Evolutionary conservation across 2,797 vertebrate genomes (phyloP).

Genomic region (Pelodytes ibericus): DNA sequence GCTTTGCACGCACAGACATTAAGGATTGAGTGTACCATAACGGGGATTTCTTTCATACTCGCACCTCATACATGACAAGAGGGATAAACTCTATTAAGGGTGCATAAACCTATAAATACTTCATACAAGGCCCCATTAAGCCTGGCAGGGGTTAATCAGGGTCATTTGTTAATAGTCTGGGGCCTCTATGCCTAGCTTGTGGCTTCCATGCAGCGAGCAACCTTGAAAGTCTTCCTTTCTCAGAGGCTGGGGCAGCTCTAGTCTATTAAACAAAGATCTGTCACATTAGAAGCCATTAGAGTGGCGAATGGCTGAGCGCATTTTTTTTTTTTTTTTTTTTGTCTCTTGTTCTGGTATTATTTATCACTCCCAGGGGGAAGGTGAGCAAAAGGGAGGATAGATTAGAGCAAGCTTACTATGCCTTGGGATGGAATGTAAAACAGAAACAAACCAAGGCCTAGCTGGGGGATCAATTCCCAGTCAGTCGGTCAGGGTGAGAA

Average conservation of each 20-base stretch:
- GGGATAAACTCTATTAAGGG: constrained; percentile 41
- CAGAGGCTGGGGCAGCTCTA: constrained; percentile 41
- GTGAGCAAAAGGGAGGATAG: neutral
- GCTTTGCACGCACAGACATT: neutral
- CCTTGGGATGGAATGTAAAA: constrained; percentile 8
- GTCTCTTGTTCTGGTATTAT: constrained; percentile 37
- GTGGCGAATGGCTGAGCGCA: constrained; percentile 33
- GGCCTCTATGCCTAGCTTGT: constrained; percentile 45
- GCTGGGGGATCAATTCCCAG: neutral
- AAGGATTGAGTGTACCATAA: neutral
- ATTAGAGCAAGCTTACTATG: neutral
- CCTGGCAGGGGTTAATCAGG: constrained; percentile 48
- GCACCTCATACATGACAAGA: constrained; percentile 20
- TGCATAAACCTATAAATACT: constrained; percentile 50
- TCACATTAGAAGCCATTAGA: constrained; percentile 51
- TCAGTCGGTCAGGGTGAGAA: neutral
- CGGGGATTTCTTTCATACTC: neutral
- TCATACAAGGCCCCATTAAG: constrained; percentile 49
- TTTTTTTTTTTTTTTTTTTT: no score
- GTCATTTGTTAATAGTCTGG: constrained; percentile 49
- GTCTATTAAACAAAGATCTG: constrained; percentile 56
- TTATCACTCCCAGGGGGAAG: constrained; percentile 45
- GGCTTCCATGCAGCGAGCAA: constrained; percentile 50
- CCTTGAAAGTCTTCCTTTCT: constrained; percentile 39
- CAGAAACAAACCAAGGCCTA: neutral